Conservation (phyloP, 2,797 vertebrate genomes). For the Dendrocincla tyrannina region DNA sequence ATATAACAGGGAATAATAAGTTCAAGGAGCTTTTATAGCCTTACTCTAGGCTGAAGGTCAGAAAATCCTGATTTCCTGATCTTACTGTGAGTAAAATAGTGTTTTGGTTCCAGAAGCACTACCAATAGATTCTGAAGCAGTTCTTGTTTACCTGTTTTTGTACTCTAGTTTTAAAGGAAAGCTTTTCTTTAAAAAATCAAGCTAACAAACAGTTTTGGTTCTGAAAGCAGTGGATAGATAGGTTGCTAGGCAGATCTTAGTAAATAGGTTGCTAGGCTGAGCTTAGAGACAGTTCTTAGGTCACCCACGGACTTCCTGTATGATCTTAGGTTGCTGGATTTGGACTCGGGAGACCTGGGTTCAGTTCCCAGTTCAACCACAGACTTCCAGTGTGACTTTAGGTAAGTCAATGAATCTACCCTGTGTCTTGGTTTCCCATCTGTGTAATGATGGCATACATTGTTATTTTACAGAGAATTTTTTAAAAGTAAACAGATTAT, state of each 20-base stretch:
- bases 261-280: background rate
- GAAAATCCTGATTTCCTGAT: background rate
- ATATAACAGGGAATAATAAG: background rate
- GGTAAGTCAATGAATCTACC: conserved; percentile 51
- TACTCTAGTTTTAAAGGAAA: background rate
- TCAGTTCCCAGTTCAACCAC: conserved; percentile 67
- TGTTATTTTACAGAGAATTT: background rate
- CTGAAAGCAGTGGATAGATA: background rate
- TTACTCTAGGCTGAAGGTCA: background rate
- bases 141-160: background rate
- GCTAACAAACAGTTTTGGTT: background rate
- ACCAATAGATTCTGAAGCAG: background rate
- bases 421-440: conserved; percentile 24
- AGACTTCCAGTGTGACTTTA: conserved; percentile 64
- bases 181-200: background rate
- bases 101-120: background rate
- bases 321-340: conserved; percentile 72
- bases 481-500: background rate
- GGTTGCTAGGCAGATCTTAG: conserved; percentile 5
- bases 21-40: background rate
- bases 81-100: background rate
- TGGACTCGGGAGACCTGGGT: conserved; percentile 66
- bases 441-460: background rate
- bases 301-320: conserved; percentile 65
- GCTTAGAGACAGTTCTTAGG: conserved; percentile 50